phyloP scores from a whole-genome alignment of 2,888 invertebrate species.

The Agrypnus murinus region DNA sequence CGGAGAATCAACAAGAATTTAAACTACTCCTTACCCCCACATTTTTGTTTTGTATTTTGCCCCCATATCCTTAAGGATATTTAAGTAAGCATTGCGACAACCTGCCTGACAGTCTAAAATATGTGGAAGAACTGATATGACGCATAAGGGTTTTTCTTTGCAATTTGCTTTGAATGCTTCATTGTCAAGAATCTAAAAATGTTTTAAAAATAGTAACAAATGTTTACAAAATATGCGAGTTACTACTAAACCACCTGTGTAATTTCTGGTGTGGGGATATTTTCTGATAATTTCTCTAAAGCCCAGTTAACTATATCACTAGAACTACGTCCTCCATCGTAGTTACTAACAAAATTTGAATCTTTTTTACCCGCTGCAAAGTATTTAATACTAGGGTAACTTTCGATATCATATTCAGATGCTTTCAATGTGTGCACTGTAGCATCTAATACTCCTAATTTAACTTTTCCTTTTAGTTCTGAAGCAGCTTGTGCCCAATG shows the following conservation, averaged over 20 bases:
- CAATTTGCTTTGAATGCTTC: conserved; percentile 82
- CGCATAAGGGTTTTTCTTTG: conserved; percentile 89
- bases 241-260: conserved; percentile 75
- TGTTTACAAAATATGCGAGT: not conserved
- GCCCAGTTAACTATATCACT: conserved; percentile 95
- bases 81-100: conserved; percentile 89
- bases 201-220: conserved; percentile 16
- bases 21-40: conserved; percentile 86
- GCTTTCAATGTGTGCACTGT: conserved; percentile 91
- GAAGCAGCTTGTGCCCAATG: conserved; percentile 97
- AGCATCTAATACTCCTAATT: conserved; percentile 96
- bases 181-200: conserved; percentile 71
- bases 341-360: conserved; percentile 83
- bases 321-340: conserved; percentile 93
- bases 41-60: conserved; percentile 94
- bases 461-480: conserved; percentile 96
- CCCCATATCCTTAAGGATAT: conserved; percentile 81
- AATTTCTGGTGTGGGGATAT: conserved; percentile 92
- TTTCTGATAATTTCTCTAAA: conserved; percentile 87
- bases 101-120: conserved; percentile 95
- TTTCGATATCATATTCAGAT: conserved; percentile 88
- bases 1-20: too few species aligned
- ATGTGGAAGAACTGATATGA: conserved; percentile 94
- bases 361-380: conserved; percentile 87
- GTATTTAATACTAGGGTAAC: conserved; percentile 97